Conservation (phyloP, 2,797 vertebrate species). For the Coregonus ussuriensis region DNA sequence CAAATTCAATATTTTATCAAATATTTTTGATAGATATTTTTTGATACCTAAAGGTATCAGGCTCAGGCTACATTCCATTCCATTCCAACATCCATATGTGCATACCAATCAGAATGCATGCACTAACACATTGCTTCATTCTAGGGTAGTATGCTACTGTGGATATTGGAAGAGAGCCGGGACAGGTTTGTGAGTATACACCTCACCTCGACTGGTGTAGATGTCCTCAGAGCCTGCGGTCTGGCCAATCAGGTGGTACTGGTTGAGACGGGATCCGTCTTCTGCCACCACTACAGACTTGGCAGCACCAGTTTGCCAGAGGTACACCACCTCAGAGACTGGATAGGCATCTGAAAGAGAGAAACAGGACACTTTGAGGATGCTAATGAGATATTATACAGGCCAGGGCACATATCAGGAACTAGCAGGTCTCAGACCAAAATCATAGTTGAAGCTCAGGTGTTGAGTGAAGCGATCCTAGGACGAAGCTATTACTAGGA, state of each 20-base stretch:
- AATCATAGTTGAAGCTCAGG: not conserved
- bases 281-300: constrained; percentile 92
- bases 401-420: not conserved
- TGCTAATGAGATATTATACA: not conserved
- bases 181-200: not conserved
- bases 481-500: not conserved
- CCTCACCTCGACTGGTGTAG: constrained; percentile 89
- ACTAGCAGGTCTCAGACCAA: not conserved
- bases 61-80: not conserved
- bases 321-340: constrained; percentile 93
- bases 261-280: constrained; percentile 94
- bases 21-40: no score
- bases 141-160: not conserved
- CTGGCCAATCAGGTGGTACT: constrained; percentile 92
- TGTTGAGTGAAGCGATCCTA: not conserved
- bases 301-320: constrained; percentile 86
- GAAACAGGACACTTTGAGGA: not conserved
- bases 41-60: not conserved
- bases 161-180: not conserved
- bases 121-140: not conserved
- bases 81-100: not conserved
- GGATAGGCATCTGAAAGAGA: constrained; percentile 89
- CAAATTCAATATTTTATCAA: no score
- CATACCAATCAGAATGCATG: not conserved
- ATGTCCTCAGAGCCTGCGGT: constrained; percentile 90